These are phyloP conservation scores for Cyclura pinguis DNA, from an alignment of 2,797 vertebrate species.

Conservation along the genomic window DNA sequence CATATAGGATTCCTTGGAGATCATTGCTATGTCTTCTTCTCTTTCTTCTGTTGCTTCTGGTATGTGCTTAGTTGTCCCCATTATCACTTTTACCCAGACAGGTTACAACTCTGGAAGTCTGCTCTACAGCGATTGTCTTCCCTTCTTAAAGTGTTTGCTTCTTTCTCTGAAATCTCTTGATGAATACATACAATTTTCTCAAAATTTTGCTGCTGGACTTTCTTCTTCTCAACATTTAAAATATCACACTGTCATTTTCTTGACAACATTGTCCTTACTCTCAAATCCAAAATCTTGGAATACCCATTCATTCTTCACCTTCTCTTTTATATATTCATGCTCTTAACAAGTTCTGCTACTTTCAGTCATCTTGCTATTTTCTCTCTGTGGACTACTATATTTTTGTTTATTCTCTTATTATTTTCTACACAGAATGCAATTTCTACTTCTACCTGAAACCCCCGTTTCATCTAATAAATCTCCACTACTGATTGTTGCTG, in stretches of 20 bases:
- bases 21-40: neutral
- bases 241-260: neutral
- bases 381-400: neutral
- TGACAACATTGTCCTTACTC: neutral
- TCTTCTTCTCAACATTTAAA: neutral
- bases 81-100: neutral
- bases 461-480: neutral
- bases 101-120: neutral
- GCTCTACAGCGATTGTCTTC: neutral
- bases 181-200: neutral
- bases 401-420: neutral
- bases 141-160: neutral
- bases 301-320: neutral
- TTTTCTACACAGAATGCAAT: neutral
- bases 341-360: neutral
- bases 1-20: neutral
- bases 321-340: neutral
- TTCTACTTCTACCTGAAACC: neutral
- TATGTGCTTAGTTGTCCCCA: neutral
- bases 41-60: neutral
- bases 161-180: neutral
- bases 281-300: neutral
- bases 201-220: neutral
- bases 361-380: neutral
- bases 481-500: no score